phyloP scores from a whole-genome alignment of 2,888 invertebrate species.

The Oxycera nigricornis region DNA sequence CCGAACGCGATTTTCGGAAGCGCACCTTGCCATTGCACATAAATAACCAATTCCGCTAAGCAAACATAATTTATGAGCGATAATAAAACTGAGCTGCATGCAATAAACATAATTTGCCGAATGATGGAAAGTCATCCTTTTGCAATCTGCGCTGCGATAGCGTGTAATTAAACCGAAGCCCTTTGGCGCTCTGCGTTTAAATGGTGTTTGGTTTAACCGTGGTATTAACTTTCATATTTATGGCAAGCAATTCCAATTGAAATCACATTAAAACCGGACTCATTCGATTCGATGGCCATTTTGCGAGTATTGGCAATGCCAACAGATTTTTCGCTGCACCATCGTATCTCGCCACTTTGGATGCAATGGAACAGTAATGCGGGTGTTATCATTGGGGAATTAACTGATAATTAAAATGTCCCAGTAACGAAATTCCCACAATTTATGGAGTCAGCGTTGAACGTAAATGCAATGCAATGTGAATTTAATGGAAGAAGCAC shows the following conservation, averaged over 20 bases:
- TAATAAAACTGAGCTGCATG: background rate
- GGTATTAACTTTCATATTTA: constrained; percentile 33
- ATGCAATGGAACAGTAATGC: background rate
- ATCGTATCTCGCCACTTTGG: background rate
- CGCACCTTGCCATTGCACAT: background rate
- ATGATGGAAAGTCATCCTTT: background rate
- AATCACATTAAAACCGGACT: constrained; percentile 6
- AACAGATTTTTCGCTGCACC: constrained; percentile 12
- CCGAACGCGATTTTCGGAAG: background rate
- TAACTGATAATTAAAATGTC: background rate
- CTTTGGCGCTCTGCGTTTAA: background rate
- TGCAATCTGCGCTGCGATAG: background rate
- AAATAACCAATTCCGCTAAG: background rate
- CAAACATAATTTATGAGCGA: background rate
- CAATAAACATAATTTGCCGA: background rate
- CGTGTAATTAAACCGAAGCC: background rate
- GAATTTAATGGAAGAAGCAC: no score
- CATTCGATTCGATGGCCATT: background rate
- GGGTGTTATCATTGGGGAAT: background rate
- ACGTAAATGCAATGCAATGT: no score
- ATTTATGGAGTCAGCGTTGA: no score
- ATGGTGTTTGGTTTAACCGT: background rate
- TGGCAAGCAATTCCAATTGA: constrained; percentile 16
- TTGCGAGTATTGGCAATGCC: background rate
- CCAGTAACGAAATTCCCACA: no score